Evolutionary conservation across 1,140 invertebrate genomes (phyloP), one percentile per base, ranked within the genome.

Genomic region (Spodoptera litura): DNA sequence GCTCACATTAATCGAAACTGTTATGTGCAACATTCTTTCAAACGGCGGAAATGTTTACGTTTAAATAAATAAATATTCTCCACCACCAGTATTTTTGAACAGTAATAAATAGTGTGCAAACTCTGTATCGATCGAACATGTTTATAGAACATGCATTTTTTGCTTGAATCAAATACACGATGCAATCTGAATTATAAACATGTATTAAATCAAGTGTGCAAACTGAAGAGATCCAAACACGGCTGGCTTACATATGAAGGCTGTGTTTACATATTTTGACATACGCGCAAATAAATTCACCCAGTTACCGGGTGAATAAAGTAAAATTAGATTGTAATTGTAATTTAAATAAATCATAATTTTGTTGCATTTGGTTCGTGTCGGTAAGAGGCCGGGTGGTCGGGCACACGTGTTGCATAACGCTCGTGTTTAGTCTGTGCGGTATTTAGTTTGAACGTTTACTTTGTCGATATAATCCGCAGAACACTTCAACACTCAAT

Each of bases 401-500:
- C 27, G 27, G 52, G 27, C 52, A n/a, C 75, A 72, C 59, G 74
- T 74, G 75, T 86, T 81, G 71, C 78, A 78, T 70, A 82, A 84
- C 38, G 2, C 38, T 20, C 49, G 49, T 85, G 79, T 84, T 84
- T 84, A 84, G 83, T 85, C 79, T 84, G 72, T 71, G 31, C 38
- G 58, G 49, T 82, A 78, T 85, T 81, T 66, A 77, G 51, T 78
- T 79, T 68, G 77, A 76, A 78, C 72, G 78, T 81, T 84, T 82
- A 80, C 73, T 85, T 83, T 78, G 80, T 61, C 61, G 73, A 82
- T 81, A 82, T 81, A 84, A 80, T 85, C 80, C 68, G 61, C 64
- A 80, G 81, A 84, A 82, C 81, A 80, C 81, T 83, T 74, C 77
- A 78, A 13, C 78, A 62, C 64, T 78, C 53, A 64, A 71, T 58